phyloP scores from a whole-genome alignment of 2,797 vertebrate species.

The Cossypha caffra region DNA sequence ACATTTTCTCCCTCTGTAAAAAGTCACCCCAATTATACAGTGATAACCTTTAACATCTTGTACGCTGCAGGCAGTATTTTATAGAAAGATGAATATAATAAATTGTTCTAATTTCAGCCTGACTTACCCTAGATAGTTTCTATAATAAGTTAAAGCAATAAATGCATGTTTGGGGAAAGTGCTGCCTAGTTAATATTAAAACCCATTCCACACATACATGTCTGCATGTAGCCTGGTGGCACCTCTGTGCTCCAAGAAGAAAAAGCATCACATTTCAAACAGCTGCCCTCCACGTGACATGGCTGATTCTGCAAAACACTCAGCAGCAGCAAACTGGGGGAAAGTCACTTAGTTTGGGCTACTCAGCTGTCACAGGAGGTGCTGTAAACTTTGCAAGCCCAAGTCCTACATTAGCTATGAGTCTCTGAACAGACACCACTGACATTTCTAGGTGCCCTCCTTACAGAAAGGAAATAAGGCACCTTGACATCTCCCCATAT shows the following conservation, averaged over 20 bases:
- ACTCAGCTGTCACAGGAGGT: background rate
- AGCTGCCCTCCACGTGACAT: background rate
- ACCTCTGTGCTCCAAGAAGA: background rate
- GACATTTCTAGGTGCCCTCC: slow-evolving; percentile 56
- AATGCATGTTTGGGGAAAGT: background rate
- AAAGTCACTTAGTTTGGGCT: background rate
- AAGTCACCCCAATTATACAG: slow-evolving; percentile 27
- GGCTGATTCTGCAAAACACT: background rate
- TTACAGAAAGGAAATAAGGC: slow-evolving; percentile 39
- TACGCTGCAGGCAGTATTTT: background rate
- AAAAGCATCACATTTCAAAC: background rate
- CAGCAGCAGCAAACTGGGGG: background rate
- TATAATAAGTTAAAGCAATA: slow-evolving; percentile 3
- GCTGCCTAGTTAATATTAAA: background rate
- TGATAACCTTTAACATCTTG: slow-evolving; percentile 27
- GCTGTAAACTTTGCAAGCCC: slow-evolving; percentile 36
- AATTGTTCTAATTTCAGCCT: slow-evolving; percentile 10
- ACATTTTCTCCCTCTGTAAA: background rate
- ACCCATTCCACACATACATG: background rate
- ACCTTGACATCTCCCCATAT: slow-evolving; percentile 60
- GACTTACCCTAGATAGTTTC: background rate
- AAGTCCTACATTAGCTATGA: background rate
- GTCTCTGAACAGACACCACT: background rate
- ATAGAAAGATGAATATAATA: slow-evolving; percentile 8
- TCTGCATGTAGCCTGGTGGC: background rate